A percentile compares a stretch with the other conserved stretches of the same genome.
Conservation (phyloP, 2,888 invertebrate species). For the Leptodirus hochenwartii region DNA sequence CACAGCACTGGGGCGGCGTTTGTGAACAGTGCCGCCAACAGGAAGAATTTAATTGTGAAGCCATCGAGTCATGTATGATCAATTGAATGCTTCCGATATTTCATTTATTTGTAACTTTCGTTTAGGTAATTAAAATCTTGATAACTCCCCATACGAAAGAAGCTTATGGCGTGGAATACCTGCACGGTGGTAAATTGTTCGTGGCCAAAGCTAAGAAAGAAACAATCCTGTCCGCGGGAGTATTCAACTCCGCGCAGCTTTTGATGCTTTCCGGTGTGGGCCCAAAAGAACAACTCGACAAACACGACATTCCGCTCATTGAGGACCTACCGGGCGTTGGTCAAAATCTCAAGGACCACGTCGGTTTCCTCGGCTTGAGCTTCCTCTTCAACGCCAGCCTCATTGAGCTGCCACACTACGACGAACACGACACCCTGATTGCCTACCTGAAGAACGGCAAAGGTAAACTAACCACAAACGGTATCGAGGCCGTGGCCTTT, state of each 20-base stretch:
- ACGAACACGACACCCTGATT: constrained; percentile 19
- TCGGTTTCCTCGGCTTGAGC: constrained; percentile 21
- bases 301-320: constrained; percentile 39
- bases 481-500: constrained; percentile 16
- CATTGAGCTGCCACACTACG: constrained; percentile 1
- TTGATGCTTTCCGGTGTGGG: constrained; percentile 67
- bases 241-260: constrained; percentile 60
- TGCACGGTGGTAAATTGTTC: constrained; percentile 26
- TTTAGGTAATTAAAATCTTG: constrained; percentile 38
- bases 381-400: constrained; percentile 4
- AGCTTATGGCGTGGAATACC: constrained; percentile 40
- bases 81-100: no score
- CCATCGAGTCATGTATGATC: constrained; percentile 39
- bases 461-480: constrained; percentile 18
- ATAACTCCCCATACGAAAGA: constrained; percentile 38
- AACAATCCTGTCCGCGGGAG: constrained; percentile 56
- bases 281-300: constrained; percentile 37
- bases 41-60: constrained; percentile 42
- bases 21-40: constrained; percentile 33
- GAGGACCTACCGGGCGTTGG: constrained; percentile 52
- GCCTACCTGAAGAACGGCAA: constrained; percentile 20
- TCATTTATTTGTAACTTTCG: no score
- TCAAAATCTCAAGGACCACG: constrained; percentile 41
- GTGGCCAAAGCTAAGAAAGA: constrained; percentile 45
- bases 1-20: constrained; percentile 51